These are phyloP conservation scores for Aplocera efformata DNA, from an alignment of 2,888 invertebrate species.

Conservation along the genomic window DNA sequence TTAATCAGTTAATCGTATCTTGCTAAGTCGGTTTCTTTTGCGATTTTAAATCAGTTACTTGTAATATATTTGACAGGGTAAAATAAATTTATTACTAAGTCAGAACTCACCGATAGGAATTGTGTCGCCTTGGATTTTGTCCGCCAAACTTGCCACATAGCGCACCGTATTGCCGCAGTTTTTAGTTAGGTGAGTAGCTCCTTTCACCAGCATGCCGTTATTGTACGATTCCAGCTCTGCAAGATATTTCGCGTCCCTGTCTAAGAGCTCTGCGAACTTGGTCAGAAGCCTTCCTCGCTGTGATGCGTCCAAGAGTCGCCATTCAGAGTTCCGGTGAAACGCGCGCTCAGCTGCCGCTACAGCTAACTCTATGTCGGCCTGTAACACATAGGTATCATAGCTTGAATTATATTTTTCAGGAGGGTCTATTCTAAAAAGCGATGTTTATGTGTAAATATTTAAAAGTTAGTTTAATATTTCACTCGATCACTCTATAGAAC, in stretches of 20 bases:
- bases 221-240: slow-evolving; percentile 93
- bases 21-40: no score
- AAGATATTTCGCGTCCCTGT: slow-evolving; percentile 86
- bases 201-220: slow-evolving; percentile 90
- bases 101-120: slow-evolving; percentile 17
- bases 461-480: no score
- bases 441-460: no score
- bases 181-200: slow-evolving; percentile 78
- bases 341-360: slow-evolving; percentile 88
- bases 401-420: no score
- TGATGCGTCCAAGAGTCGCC: slow-evolving; percentile 91
- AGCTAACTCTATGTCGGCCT: slow-evolving; percentile 87
- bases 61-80: no score
- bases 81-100: no score
- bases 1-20: no score
- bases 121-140: slow-evolving; percentile 88
- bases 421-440: no score
- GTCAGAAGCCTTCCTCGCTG: slow-evolving; percentile 85
- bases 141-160: slow-evolving; percentile 93
- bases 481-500: no score
- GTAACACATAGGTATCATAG: no score
- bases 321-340: slow-evolving; percentile 84
- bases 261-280: slow-evolving; percentile 88
- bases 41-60: no score
- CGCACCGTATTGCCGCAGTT: slow-evolving; percentile 75